Evolutionary conservation across 2,113 vertebrate species (phyloP).

Genomic region (Festucalex cinctus): DNA sequence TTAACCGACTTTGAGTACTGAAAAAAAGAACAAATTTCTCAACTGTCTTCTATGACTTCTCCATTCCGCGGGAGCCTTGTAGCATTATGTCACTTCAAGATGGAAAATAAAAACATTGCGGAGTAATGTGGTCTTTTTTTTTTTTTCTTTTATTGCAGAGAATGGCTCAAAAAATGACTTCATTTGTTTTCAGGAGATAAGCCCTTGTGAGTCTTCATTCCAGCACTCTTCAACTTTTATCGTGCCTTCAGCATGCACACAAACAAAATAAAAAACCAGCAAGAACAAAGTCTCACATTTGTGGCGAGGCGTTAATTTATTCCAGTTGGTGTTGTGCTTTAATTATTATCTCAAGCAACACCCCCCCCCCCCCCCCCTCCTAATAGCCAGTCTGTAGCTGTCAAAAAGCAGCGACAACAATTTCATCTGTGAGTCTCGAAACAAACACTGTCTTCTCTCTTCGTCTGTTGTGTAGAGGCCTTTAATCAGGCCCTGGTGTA

Average conservation of each 20-base stretch:
- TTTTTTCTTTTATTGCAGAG: no score
- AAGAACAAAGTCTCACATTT: slow-evolving; percentile 57
- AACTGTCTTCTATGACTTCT: no score
- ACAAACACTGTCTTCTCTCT: slow-evolving; percentile 52
- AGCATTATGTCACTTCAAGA: no score
- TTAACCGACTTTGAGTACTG: no score
- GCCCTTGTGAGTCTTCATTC: slow-evolving; percentile 27
- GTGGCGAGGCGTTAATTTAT: slow-evolving; percentile 62
- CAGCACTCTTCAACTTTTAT: slow-evolving; percentile 35
- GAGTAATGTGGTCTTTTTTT: no score
- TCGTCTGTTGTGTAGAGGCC: slow-evolving; percentile 55
- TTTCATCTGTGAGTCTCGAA: slow-evolving; percentile 66
- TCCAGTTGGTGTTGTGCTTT: slow-evolving; percentile 68
- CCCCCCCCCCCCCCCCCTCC: slow-evolving; percentile 23
- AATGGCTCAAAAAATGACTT: no score
- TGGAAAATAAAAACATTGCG: no score
- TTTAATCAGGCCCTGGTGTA: slow-evolving; percentile 75
- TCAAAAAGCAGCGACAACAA: slow-evolving; percentile 75
- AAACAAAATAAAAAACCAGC: slow-evolving; percentile 57
- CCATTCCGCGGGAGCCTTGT: no score
- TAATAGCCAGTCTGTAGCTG: slow-evolving; percentile 67
- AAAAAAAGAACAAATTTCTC: no score
- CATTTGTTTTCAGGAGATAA: slow-evolving; percentile 63
- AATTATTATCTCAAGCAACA: slow-evolving; percentile 68
- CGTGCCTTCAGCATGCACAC: no score